A percentile compares a stretch with the other conserved stretches of the same genome.
These are phyloP conservation scores for Athripsodes cinereus DNA, from an alignment of 2,888 invertebrate genomes.

Conservation along the genomic window DNA sequence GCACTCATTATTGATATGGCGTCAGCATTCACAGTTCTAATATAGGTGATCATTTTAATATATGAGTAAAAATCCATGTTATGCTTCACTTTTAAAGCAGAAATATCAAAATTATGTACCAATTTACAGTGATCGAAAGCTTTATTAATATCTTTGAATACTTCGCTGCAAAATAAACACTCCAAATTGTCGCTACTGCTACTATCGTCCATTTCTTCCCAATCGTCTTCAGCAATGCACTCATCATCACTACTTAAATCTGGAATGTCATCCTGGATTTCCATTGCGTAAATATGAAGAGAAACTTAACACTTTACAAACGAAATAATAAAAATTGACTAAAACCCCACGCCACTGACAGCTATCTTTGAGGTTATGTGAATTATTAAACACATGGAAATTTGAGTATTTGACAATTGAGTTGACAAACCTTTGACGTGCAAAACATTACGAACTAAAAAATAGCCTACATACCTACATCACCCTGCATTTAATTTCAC, in stretches of 20 bases:
- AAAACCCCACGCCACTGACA: background rate
- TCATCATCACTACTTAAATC: constrained; percentile 50
- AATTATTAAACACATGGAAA: background rate
- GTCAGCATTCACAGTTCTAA: constrained; percentile 57
- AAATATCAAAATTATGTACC: constrained; percentile 61
- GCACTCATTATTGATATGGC: constrained; percentile 51
- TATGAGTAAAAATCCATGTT: constrained; percentile 78
- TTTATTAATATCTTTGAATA: constrained; percentile 53
- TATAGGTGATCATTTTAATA: constrained; percentile 75
- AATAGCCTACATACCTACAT: no score
- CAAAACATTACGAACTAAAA: no score
- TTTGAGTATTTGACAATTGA: no score
- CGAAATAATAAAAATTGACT: background rate
- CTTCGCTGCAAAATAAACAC: constrained; percentile 69
- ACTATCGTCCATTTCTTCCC: constrained; percentile 47
- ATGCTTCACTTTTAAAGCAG: constrained; percentile 58
- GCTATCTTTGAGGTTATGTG: background rate
- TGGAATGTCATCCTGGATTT: constrained; percentile 43
- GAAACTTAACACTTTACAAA: no score
- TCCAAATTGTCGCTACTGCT: constrained; percentile 30
- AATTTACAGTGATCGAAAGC: constrained; percentile 62
- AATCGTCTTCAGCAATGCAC: constrained; percentile 44
- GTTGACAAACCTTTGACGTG: no score
- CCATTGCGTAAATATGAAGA: constrained; percentile 24
- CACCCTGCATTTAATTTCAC: no score